Evolutionary conservation across 2,888 invertebrate species (phyloP).

Genomic region (Nomada ferruginata): DNA sequence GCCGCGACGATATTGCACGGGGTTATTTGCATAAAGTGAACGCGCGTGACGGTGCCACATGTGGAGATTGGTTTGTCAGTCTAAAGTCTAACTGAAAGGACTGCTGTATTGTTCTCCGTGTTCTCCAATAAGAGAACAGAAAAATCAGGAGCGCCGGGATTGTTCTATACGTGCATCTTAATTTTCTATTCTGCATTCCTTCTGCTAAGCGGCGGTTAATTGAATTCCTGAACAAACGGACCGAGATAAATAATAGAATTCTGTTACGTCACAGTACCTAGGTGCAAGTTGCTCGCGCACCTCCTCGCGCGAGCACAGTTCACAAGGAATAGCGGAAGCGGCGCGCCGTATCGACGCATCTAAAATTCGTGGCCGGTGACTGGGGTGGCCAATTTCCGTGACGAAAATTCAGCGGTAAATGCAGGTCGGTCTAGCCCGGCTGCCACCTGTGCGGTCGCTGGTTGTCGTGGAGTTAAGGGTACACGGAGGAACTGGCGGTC

Average conservation of each 20-base stretch:
- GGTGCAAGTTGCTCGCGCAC: background rate
- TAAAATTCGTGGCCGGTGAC: conserved; percentile 19
- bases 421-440: background rate
- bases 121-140: too few relatives aligned
- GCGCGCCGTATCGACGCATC: conserved; percentile 18
- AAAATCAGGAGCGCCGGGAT: too few relatives aligned
- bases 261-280: background rate
- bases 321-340: conserved; percentile 23
- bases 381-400: conserved; percentile 54
- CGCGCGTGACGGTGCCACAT: background rate
- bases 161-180: too few relatives aligned
- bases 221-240: too few relatives aligned
- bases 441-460: conserved; percentile 47
- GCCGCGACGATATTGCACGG: conserved; percentile 4
- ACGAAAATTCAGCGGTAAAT: conserved; percentile 42
- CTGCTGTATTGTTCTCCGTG: too few relatives aligned
- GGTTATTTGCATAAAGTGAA: conserved; percentile 37
- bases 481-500: conserved; percentile 44
- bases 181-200: too few relatives aligned
- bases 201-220: too few relatives aligned
- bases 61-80: background rate
- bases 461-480: conserved; percentile 47
- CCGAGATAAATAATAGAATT: background rate
- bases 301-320: conserved; percentile 13
- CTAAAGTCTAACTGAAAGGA: too few relatives aligned